These are phyloP conservation scores for Tragelaphus eurycerus DNA, from an alignment of 2,797 vertebrate genomes.

Conservation along the genomic window DNA sequence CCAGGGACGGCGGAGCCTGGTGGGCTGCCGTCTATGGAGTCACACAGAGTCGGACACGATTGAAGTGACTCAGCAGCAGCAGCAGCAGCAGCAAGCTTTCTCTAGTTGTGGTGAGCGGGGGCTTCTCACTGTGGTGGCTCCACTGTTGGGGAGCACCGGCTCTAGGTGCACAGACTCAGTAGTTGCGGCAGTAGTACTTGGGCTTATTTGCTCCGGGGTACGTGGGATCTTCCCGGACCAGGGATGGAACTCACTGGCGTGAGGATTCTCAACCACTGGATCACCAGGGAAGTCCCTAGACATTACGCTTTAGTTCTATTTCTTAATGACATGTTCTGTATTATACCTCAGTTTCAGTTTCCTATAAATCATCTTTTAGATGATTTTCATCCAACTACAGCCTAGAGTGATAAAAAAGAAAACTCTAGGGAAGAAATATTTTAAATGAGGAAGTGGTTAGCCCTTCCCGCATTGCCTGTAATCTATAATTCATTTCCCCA, in stretches of 20 bases:
- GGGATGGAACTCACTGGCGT: background rate
- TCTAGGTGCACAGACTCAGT: fast-evolving
- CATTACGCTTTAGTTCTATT: background rate
- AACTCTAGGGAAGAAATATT: slow-evolving; percentile 12
- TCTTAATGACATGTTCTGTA: background rate
- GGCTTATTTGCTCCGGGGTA: background rate
- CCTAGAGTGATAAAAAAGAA: background rate
- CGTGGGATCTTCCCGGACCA: background rate
- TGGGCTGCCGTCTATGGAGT: too few species aligned
- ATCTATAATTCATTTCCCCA: slow-evolving; percentile 3
- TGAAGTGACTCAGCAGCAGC: too few species aligned
- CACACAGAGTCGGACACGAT: too few species aligned
- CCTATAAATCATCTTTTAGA: background rate
- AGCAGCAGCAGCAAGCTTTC: background rate
- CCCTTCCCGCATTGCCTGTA: background rate
- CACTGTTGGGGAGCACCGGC: fast-evolving
- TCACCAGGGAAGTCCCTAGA: background rate
- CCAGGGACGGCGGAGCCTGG: too few species aligned
- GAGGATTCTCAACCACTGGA: background rate
- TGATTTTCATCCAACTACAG: background rate
- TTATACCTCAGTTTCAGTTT: background rate
- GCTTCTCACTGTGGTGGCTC: background rate
- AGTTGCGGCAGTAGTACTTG: background rate
- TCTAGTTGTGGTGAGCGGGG: fast-evolving
- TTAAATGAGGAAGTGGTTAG: slow-evolving; percentile 42